phyloP scores from a whole-genome alignment of 2,888 invertebrate genomes.

The Herminia tarsipennalis region DNA sequence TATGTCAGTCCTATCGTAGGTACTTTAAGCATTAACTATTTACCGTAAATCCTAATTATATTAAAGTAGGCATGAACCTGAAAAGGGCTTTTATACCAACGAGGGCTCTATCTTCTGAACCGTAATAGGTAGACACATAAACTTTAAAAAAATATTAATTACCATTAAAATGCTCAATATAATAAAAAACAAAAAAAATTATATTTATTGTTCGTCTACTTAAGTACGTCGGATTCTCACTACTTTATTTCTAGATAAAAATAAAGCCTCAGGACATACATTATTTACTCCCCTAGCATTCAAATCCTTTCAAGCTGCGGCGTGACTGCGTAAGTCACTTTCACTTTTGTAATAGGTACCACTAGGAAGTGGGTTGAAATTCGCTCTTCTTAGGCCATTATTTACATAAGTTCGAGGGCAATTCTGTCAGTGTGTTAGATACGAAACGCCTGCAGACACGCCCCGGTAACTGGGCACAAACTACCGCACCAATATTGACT shows the following conservation, averaged over 20 bases:
- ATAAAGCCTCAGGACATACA: background rate
- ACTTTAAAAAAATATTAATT: too few relatives aligned
- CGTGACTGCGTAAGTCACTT: background rate
- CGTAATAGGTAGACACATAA: too few relatives aligned
- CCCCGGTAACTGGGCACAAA: constrained; percentile 71
- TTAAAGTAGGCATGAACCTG: too few relatives aligned
- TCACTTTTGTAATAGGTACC: background rate
- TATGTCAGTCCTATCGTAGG: too few relatives aligned
- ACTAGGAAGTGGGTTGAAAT: background rate
- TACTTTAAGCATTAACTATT: too few relatives aligned
- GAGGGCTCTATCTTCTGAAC: too few relatives aligned
- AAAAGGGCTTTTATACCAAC: too few relatives aligned
- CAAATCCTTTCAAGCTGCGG: background rate
- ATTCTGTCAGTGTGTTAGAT: constrained; percentile 40
- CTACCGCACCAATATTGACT: constrained; percentile 77
- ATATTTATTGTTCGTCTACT: too few relatives aligned
- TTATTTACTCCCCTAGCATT: background rate
- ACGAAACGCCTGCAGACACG: constrained; percentile 55
- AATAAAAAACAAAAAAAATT: too few relatives aligned
- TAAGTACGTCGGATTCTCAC: too few relatives aligned
- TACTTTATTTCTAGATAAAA: background rate
- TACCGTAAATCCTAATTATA: too few relatives aligned
- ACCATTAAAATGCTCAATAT: too few relatives aligned
- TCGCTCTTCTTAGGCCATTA: background rate
- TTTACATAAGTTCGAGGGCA: constrained; percentile 6